These are phyloP conservation scores for Argentina silus DNA, from an alignment of 2,797 vertebrate genomes.

Conservation along the genomic window DNA sequence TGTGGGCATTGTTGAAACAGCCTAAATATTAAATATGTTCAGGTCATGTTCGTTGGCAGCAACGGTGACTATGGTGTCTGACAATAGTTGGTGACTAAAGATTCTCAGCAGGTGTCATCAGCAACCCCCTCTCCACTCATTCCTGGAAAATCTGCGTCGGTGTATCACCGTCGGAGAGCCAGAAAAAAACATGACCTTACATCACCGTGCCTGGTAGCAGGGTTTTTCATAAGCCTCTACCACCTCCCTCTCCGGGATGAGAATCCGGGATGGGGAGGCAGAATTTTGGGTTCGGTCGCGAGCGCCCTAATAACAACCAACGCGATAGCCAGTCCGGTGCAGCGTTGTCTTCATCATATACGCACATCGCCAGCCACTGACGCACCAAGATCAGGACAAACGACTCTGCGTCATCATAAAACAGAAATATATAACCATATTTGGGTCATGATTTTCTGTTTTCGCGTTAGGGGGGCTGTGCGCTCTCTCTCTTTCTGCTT, in stretches of 20 bases:
- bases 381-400: conserved; percentile 61
- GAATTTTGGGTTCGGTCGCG: background rate
- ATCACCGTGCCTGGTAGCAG: background rate
- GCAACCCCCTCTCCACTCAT: background rate
- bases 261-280: background rate
- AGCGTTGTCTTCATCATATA: conserved; percentile 56
- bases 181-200: background rate
- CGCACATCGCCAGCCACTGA: conserved; percentile 65
- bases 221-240: background rate
- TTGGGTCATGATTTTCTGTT: conserved; percentile 40
- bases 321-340: conserved; percentile 35
- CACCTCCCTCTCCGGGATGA: background rate
- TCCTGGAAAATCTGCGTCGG: conserved; percentile 3
- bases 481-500: background rate
- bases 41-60: background rate
- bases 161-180: background rate
- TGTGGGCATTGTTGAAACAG: background rate
- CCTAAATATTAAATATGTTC: background rate
- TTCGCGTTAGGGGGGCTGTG: background rate
- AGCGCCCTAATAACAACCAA: background rate
- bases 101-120: background rate
- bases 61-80: too few relatives aligned
- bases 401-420: conserved; percentile 64
- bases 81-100: background rate
- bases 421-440: conserved; percentile 47